Percentiles rank a stretch among this genome's conserved stretches.
phyloP scores from a whole-genome alignment of 2,113 vertebrate genomes.

The Halcyon malimbica region DNA sequence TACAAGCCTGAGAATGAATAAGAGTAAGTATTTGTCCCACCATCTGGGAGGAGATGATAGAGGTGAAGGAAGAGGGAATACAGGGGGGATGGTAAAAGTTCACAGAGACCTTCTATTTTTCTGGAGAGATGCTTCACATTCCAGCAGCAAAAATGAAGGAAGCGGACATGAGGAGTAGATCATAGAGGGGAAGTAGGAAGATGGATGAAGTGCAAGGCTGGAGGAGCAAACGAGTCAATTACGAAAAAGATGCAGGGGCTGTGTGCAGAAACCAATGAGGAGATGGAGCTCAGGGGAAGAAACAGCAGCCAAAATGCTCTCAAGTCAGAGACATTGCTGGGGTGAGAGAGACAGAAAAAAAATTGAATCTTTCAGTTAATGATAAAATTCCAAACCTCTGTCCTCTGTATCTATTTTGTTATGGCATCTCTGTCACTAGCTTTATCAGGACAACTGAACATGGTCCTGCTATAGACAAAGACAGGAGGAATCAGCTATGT shows the following conservation, averaged over 20 bases:
- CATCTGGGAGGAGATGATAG: conserved; percentile 37
- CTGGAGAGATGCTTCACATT: conserved; percentile 54
- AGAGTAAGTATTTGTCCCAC: not conserved
- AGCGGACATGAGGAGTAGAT: conserved; percentile 41
- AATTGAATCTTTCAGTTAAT: not conserved
- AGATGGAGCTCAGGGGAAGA: conserved; percentile 46
- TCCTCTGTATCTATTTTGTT: not conserved
- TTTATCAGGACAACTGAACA: not conserved
- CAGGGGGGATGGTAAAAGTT: conserved; percentile 21
- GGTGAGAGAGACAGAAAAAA: not conserved
- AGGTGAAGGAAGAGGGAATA: conserved; percentile 19
- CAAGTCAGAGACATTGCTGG: not conserved
- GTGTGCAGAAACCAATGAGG: not conserved
- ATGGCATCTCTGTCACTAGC: not conserved
- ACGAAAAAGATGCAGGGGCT: conserved; percentile 29
- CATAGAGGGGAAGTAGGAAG: conserved; percentile 56
- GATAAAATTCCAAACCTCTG: not conserved
- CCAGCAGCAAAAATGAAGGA: conserved; percentile 53
- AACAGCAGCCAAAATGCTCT: conserved; percentile 22
- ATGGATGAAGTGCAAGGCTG: conserved; percentile 64
- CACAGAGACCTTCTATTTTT: conserved; percentile 38
- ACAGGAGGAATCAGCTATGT: not conserved
- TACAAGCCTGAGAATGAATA: conserved; percentile 11
- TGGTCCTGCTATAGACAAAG: not conserved
- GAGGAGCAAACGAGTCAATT: conserved; percentile 54